Evolutionary conservation across 2,888 invertebrate species (phyloP).

Genomic region (Eupithecia abbreviata): DNA sequence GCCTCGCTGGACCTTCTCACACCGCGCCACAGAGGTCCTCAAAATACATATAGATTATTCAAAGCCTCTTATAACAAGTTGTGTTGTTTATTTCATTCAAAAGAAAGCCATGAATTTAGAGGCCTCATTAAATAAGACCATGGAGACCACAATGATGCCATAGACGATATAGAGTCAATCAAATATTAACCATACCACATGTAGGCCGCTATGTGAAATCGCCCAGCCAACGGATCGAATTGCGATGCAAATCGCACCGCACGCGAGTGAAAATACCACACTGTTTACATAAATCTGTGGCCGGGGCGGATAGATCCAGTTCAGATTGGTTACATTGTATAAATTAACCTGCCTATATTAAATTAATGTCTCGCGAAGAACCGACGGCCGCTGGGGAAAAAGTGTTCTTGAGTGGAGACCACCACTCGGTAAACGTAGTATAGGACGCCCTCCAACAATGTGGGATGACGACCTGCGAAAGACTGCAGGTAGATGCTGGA

Average conservation of each 20-base stretch:
- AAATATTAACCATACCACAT: slow-evolving; percentile 43
- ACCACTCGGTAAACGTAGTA: no score
- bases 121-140: background rate
- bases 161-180: background rate
- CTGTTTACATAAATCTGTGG: slow-evolving; percentile 35
- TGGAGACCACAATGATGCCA: background rate
- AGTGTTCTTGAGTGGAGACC: no score
- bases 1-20: no score
- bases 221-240: slow-evolving; percentile 53
- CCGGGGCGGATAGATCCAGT: slow-evolving; percentile 21
- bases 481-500: no score
- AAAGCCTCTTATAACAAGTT: background rate
- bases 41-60: background rate
- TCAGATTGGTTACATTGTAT: slow-evolving; percentile 13
- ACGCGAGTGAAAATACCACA: slow-evolving; percentile 35
- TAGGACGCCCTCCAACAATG: no score
- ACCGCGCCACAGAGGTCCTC: no score
- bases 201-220: slow-evolving; percentile 74
- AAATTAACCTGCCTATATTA: background rate
- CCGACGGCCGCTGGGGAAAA: no score
- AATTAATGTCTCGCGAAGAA: background rate
- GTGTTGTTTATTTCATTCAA: background rate
- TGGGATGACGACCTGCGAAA: no score
- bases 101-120: background rate
- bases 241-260: slow-evolving; percentile 38